Evolutionary conservation across 2,888 invertebrate genomes (phyloP).

Genomic region (Cremastinae sp.): DNA sequence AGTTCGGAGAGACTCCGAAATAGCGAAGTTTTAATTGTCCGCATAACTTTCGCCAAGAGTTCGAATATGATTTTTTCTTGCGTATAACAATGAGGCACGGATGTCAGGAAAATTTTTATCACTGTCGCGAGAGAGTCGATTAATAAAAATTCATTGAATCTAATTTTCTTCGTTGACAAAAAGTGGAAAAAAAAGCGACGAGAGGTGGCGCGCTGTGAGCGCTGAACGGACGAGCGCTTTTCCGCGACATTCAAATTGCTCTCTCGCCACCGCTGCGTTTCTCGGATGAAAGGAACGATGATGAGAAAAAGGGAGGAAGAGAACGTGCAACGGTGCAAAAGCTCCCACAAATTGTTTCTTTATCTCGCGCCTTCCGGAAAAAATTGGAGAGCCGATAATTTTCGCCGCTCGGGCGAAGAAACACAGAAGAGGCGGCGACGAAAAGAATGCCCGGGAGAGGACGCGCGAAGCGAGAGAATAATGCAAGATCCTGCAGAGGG

Average conservation of each 20-base stretch:
- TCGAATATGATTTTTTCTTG: neutral
- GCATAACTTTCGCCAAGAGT: constrained; percentile 35
- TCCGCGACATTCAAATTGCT: neutral
- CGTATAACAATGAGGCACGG: too few relatives aligned
- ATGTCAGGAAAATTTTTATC: too few relatives aligned
- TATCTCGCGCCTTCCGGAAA: constrained; percentile 11
- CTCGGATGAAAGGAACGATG: neutral
- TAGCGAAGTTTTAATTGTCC: constrained; percentile 45
- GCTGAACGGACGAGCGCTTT: too few relatives aligned
- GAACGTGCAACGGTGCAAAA: too few relatives aligned
- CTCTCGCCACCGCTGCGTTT: neutral
- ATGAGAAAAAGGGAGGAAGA: neutral
- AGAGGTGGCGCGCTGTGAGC: too few relatives aligned
- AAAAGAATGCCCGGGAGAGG: constrained; percentile 1
- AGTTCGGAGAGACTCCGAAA: constrained; percentile 29
- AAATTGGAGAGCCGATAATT: constrained; percentile 42
- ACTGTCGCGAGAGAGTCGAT: too few relatives aligned
- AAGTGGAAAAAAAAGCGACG: too few relatives aligned
- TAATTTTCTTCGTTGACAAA: neutral
- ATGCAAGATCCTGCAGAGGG: neutral
- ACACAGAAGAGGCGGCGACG: constrained; percentile 44
- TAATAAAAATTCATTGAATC: neutral
- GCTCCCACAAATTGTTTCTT: neutral
- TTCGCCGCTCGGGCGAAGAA: constrained; percentile 18
- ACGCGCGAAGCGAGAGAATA: constrained; percentile 31